These are phyloP conservation scores for Scaptomyza parva DNA, from an alignment of 2,888 invertebrate species.

Conservation along the genomic window DNA sequence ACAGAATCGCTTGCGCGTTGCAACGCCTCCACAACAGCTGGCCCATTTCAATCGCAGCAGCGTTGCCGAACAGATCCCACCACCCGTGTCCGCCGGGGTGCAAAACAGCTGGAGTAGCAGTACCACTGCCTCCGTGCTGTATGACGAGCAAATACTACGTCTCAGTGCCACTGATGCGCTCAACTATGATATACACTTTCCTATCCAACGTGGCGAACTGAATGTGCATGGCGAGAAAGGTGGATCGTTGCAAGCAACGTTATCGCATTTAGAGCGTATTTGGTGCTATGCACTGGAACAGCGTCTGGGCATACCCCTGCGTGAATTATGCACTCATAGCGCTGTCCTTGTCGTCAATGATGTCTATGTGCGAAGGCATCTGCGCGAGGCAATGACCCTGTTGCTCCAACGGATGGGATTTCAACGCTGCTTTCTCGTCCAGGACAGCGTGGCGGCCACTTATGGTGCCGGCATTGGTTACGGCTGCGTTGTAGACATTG, in stretches of 20 bases:
- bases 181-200: constrained; percentile 95
- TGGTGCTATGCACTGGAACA: constrained; percentile 93
- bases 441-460: constrained; percentile 93
- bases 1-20: constrained; percentile 91
- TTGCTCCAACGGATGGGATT: constrained; percentile 93
- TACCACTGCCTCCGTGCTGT: constrained; percentile 32
- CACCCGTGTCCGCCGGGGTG: constrained; percentile 32
- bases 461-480: constrained; percentile 93
- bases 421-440: constrained; percentile 88
- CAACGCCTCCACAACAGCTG: constrained; percentile 95
- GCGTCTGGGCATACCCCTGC: constrained; percentile 90
- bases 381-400: constrained; percentile 93
- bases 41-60: constrained; percentile 94
- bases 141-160: constrained; percentile 73
- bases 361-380: constrained; percentile 93
- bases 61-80: constrained; percentile 88
- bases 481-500: constrained; percentile 97
- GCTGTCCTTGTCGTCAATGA: constrained; percentile 96
- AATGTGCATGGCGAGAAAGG: constrained; percentile 93
- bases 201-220: constrained; percentile 93
- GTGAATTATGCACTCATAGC: constrained; percentile 91
- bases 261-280: constrained; percentile 94
- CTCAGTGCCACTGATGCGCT: constrained; percentile 85
- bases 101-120: background rate
- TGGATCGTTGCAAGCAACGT: constrained; percentile 93